Percentiles rank a stretch among this genome's conserved stretches.
These are phyloP conservation scores for Latrodectus geometricus DNA, from an alignment of 1,140 invertebrate genomes.

Conservation along the genomic window DNA sequence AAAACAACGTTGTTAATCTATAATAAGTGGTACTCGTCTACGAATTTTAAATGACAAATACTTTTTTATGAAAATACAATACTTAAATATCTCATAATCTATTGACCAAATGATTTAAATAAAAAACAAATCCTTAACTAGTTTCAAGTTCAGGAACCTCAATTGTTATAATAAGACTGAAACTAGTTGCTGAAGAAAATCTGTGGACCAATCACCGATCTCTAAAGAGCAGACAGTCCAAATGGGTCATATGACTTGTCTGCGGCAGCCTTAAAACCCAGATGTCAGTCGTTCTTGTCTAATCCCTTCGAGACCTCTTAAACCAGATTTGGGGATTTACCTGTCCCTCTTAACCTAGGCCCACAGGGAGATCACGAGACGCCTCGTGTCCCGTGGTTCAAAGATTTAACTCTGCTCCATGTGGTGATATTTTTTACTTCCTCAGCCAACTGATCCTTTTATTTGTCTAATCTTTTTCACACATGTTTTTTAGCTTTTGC, in stretches of 20 bases:
- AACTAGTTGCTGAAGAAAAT: slow-evolving; percentile 33
- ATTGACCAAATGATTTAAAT: no score
- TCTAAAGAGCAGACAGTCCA: slow-evolving; percentile 41
- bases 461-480: slow-evolving; percentile 51
- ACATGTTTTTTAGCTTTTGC: slow-evolving; percentile 15
- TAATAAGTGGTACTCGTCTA: no score
- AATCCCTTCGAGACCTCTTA: slow-evolving; percentile 61
- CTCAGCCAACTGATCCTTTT: slow-evolving; percentile 34
- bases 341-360: slow-evolving; percentile 53
- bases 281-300: slow-evolving; percentile 34
- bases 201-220: slow-evolving; percentile 40
- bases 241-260: slow-evolving; percentile 51
- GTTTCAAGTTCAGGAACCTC: no score
- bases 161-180: slow-evolving; percentile 43
- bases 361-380: slow-evolving; percentile 50
- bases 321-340: slow-evolving; percentile 62
- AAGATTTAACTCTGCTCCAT: neutral
- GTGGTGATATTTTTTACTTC: slow-evolving; percentile 28
- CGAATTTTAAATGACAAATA: no score
- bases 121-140: no score
- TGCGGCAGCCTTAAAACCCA: slow-evolving; percentile 57
- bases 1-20: no score
- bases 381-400: slow-evolving; percentile 43
- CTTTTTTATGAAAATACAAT: no score
- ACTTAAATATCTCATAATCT: no score